A percentile compares a stretch with the other conserved stretches of the same genome.
These are phyloP conservation scores for Cephus cinctus DNA, from an alignment of 1,140 invertebrate genomes.

Conservation along the genomic window DNA sequence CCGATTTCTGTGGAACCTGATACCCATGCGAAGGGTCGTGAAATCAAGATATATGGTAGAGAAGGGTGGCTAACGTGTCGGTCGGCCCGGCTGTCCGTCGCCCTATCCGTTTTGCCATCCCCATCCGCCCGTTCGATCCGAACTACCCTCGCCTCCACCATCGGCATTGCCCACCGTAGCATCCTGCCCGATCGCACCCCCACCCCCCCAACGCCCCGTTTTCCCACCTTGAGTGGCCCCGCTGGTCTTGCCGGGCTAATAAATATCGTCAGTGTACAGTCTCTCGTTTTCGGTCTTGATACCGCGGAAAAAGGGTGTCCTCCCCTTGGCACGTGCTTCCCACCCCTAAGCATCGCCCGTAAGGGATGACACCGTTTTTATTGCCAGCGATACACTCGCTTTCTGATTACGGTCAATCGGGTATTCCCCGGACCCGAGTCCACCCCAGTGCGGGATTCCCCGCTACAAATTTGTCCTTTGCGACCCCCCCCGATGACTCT, in stretches of 20 bases:
- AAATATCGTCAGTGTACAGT: conserved; percentile 38
- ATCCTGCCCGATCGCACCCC: neutral
- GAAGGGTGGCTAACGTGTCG: conserved; percentile 19
- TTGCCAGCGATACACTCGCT: conserved; percentile 32
- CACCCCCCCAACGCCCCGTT: neutral
- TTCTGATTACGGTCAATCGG: conserved; percentile 41
- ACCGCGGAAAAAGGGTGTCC: conserved; percentile 16
- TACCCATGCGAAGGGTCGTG: conserved; percentile 53
- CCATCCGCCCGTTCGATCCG: too few species aligned
- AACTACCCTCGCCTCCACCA: too few species aligned
- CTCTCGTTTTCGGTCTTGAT: conserved; percentile 17
- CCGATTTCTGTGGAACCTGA: conserved; percentile 55
- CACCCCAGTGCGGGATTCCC: too few species aligned
- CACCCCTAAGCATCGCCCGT: conserved; percentile 22
- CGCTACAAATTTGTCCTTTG: too few species aligned
- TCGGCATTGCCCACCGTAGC: too few species aligned
- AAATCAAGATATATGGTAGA: conserved; percentile 54
- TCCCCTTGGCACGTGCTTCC: conserved; percentile 38
- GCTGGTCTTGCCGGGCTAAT: conserved; percentile 24
- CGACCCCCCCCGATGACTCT: too few species aligned
- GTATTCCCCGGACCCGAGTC: too few species aligned
- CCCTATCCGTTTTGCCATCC: neutral
- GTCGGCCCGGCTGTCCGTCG: neutral
- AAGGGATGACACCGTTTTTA: conserved; percentile 47
- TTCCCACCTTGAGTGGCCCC: neutral